Base-by-base conservation (phyloP, 2,797 vertebrate genomes). In the Semotilus atromaculatus region DNA sequence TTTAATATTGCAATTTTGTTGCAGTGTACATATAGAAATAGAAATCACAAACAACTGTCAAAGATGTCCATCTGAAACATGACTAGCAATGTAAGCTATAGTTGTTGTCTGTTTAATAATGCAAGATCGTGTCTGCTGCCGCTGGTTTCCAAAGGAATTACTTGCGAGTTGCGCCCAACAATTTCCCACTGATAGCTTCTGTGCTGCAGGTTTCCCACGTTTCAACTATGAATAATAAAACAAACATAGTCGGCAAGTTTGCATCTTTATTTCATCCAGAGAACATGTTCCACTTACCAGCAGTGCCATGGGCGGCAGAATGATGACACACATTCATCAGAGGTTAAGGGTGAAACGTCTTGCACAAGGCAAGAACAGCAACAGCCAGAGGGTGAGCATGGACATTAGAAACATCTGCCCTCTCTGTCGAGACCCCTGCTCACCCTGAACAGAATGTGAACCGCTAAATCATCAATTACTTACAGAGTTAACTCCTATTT, bases 321-420 rank as follows among this genome's bases (percentile, higher is more conserved):
- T 34, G 40, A 67, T 66, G 16, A 51, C 43, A 66, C 72, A 53
- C 53, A 77, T 77, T 67, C 14, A 83, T n/a, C n/a, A 38, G 60
- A 67, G 82, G 36, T 83, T 58, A 83, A 19, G n/a, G 62, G 45
- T 77, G 48, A 83, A 75, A 64, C 29, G 31, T 75, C 14, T 83
- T 19, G 48, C 62, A 77, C 31, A 66, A 66, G 43, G 43, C 40
- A 45, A 21, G 21, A 82, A 51, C 36, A 67, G 10, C 5, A 51
- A 77, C 21, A 68, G 34, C 45, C 62, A 77, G 19, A 77, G 64
- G 62, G 77, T 58, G 13, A 76, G 7, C 13, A 55, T 40, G 21
- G 34, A 34, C 21, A 70, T 76, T 76, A 55, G 13, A 77, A 58
- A 29, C 36, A 68, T 83, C 48, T 77, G 48, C 43, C 81, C 43